Evolutionary conservation across 2,797 vertebrate genomes (phyloP).

Genomic region (Sebastes trivittatus): DNA sequence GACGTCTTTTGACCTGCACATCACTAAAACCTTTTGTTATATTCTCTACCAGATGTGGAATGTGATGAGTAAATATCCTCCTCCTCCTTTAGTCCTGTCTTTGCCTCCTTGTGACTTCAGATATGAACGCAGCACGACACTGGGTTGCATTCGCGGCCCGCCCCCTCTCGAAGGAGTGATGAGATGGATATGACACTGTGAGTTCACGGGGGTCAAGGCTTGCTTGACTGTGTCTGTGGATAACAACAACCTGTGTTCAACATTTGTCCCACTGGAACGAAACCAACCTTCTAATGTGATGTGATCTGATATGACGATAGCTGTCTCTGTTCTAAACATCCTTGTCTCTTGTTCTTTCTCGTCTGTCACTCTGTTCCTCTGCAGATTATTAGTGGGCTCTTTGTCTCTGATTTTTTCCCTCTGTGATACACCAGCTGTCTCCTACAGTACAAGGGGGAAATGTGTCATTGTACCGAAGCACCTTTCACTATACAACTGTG

Average conservation of each 20-base stretch:
- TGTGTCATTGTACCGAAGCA: background rate
- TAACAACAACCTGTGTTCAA: constrained; percentile 22
- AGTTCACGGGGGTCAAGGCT: constrained; percentile 42
- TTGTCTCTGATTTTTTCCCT: background rate
- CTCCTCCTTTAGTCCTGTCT: background rate
- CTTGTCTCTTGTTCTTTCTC: background rate
- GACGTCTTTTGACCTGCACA: background rate
- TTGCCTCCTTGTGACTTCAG: constrained; percentile 14
- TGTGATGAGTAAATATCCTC: background rate
- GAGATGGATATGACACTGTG: constrained; percentile 43
- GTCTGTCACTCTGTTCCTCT: background rate
- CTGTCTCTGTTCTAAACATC: constrained; percentile 13
- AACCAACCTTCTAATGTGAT: background rate
- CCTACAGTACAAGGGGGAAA: background rate
- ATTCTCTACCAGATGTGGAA: constrained; percentile 17
- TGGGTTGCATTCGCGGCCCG: constrained; percentile 40
- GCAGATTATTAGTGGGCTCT: background rate
- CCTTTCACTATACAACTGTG: background rate
- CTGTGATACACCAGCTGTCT: background rate
- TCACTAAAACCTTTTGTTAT: background rate
- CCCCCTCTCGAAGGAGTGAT: constrained; percentile 34
- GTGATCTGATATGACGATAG: constrained; percentile 16
- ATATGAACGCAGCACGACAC: background rate
- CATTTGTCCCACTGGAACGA: constrained; percentile 4
- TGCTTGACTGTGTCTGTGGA: constrained; percentile 3